These are phyloP conservation scores for Aelia acuminata DNA, from an alignment of 2,888 invertebrate genomes.

Conservation along the genomic window DNA sequence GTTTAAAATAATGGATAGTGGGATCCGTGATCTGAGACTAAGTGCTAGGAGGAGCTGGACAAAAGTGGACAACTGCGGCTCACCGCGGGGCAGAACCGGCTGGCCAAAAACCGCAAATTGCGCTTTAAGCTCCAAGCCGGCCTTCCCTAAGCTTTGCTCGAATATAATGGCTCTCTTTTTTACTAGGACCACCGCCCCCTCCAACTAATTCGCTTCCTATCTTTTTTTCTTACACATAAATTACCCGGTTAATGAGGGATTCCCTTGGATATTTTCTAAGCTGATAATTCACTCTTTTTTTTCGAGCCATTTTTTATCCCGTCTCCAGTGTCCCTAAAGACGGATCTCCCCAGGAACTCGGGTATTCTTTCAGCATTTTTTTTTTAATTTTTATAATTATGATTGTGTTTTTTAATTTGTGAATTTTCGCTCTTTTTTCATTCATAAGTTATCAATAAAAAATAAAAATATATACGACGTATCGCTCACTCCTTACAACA, in stretches of 20 bases:
- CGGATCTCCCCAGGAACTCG: not conserved
- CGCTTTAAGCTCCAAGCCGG: constrained; percentile 39
- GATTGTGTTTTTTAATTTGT: not conserved
- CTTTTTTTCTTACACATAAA: constrained; percentile 56
- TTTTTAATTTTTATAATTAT: not conserved
- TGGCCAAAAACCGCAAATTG: constrained; percentile 52
- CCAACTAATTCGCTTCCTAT: constrained; percentile 52
- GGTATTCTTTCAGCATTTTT: not conserved
- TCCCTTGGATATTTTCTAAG: constrained; percentile 55
- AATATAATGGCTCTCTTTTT: constrained; percentile 51
- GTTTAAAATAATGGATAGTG: not conserved
- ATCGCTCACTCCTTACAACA: no score
- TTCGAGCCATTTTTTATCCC: constrained; percentile 16
- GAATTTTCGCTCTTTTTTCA: not conserved
- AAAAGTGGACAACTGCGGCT: constrained; percentile 40
- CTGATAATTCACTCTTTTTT: constrained; percentile 54
- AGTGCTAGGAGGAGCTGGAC: not conserved
- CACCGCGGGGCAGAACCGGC: constrained; percentile 13
- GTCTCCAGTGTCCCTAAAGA: constrained; percentile 21
- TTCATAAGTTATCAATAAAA: no score
- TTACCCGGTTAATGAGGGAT: constrained; percentile 57
- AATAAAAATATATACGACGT: no score
- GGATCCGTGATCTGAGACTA: constrained; percentile 10
- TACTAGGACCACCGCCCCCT: constrained; percentile 42
- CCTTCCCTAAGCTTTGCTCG: not conserved